A percentile compares a stretch with the other conserved stretches of the same genome.
Conservation (phyloP, 2,113 vertebrate species). For the Meriones unguiculatus region DNA sequence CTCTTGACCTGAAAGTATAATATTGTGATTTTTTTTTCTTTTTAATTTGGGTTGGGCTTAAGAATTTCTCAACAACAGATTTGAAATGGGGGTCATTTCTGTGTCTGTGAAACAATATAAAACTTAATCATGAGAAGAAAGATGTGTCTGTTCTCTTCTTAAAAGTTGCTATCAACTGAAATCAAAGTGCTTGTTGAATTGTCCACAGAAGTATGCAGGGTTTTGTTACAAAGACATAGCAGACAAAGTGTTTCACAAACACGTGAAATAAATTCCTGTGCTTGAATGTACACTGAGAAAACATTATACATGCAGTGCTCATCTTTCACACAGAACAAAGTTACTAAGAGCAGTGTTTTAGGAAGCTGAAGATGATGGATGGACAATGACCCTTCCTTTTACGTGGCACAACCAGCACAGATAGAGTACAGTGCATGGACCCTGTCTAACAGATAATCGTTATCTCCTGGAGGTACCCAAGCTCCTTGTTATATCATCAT, state of each 20-base stretch:
- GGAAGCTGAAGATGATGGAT: not conserved
- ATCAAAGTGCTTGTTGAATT: slow-evolving; percentile 5
- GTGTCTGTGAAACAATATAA: slow-evolving; percentile 28
- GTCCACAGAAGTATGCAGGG: not conserved
- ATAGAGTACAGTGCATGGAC: not conserved
- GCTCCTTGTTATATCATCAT: not conserved
- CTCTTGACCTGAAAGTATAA: not conserved
- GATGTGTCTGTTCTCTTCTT: not conserved
- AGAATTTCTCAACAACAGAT: slow-evolving; percentile 2
- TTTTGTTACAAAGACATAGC: slow-evolving; percentile 7
- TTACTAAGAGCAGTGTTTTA: not conserved
- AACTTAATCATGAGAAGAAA: slow-evolving; percentile 6
- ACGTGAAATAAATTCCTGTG: not conserved
- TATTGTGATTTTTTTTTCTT: not conserved
- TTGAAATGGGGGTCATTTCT: not conserved
- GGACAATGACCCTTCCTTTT: not conserved
- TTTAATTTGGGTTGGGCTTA: not conserved
- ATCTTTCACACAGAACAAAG: not conserved
- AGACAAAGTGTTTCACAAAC: not conserved
- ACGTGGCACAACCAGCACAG: not conserved
- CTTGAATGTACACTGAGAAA: slow-evolving; percentile 24
- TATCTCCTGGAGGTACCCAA: not conserved
- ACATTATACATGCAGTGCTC: not conserved
- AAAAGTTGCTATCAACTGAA: not conserved
- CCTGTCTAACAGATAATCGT: not conserved